These are phyloP conservation scores for Falco columbarius DNA, from an alignment of 2,797 vertebrate species.

Conservation along the genomic window DNA sequence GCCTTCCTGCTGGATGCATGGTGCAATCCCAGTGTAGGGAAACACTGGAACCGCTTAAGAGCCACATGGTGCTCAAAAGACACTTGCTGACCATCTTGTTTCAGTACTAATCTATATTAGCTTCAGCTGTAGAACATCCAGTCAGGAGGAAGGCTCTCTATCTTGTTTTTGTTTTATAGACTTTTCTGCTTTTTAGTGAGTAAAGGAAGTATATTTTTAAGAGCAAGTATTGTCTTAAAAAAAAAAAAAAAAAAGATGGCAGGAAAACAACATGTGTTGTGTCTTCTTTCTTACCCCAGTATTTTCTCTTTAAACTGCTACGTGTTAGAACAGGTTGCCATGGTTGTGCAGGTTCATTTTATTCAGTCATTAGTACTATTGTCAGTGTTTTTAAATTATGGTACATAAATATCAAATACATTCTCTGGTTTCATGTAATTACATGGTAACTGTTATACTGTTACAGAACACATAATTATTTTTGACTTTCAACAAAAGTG, in stretches of 20 bases:
- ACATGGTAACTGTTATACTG: neutral
- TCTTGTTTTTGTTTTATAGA: neutral
- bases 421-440: slow-evolving; percentile 1
- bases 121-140: neutral
- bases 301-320: neutral
- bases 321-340: neutral
- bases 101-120: neutral
- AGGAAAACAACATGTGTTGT: neutral
- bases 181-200: neutral
- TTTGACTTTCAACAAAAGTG: neutral
- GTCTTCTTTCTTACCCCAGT: neutral
- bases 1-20: neutral
- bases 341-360: neutral
- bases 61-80: neutral
- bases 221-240: neutral
- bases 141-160: neutral
- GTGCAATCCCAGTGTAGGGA: neutral
- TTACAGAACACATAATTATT: slow-evolving; percentile 12
- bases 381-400: neutral
- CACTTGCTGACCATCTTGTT: neutral
- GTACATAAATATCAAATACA: neutral
- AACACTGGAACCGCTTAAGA: neutral
- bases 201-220: neutral
- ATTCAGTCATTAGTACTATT: neutral
- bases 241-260: too few relatives aligned